Conservation (phyloP, 53 echinoderm and acorn worm genomes). For the Henricia sp. region DNA sequence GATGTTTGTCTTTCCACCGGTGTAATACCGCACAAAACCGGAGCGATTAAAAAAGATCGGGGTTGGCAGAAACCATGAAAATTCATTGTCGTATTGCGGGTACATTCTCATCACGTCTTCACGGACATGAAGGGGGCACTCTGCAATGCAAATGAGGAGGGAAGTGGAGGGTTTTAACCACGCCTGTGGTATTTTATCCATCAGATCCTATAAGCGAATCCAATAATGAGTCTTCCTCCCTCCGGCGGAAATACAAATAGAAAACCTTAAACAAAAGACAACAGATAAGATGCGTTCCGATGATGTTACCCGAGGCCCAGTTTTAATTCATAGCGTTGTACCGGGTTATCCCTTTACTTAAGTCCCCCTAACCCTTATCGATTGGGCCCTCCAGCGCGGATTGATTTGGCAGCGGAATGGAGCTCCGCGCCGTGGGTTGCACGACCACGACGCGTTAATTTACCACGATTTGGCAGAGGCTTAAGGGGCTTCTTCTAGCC, state of each 20-base stretch:
- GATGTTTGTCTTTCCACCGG: not conserved
- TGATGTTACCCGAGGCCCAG: conserved; percentile 37
- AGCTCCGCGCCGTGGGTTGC: conserved; percentile 2
- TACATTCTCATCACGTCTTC: conserved; percentile 47
- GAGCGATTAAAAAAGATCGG: not conserved
- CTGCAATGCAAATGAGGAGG: conserved; percentile 41
- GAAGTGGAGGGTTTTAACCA: conserved; percentile 18
- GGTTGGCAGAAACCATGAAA: conserved; percentile 29
- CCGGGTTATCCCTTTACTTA: conserved; percentile 28
- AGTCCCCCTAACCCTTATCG: conserved; percentile 45
- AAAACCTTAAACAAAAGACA: too few relatives aligned
- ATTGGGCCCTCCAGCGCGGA: conserved; percentile 59
- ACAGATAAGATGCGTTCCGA: too few relatives aligned
- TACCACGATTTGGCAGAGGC: conserved; percentile 35
- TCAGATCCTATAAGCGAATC: too few relatives aligned
- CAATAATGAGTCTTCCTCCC: too few relatives aligned
- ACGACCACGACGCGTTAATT: conserved; percentile 40
- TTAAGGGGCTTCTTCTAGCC: conserved; percentile 15
- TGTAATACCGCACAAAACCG: not conserved
- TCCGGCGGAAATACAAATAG: too few relatives aligned
- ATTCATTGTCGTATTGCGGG: conserved; percentile 57
- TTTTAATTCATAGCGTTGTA: conserved; percentile 55
- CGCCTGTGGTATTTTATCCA: conserved; percentile 34
- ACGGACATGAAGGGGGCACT: conserved; percentile 45
- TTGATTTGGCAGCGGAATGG: conserved; percentile 40